Conservation (phyloP, 2,888 invertebrate genomes). For the Hypena proboscidalis region DNA sequence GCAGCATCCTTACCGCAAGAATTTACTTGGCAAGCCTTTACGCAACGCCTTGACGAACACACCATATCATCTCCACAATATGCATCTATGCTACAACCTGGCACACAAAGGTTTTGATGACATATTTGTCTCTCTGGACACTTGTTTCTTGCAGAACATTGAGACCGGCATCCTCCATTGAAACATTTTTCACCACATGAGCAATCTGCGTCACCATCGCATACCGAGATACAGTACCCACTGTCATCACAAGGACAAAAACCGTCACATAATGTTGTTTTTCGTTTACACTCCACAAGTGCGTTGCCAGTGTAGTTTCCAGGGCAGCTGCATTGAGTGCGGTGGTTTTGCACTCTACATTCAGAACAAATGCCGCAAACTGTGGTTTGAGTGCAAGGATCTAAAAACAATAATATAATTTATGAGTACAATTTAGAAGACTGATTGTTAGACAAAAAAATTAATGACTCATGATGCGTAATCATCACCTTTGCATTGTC, state of each 20-base stretch:
- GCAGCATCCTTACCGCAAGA: slow-evolving; percentile 93
- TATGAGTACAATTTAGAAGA: not conserved
- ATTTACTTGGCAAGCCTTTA: slow-evolving; percentile 88
- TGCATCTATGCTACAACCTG: slow-evolving; percentile 91
- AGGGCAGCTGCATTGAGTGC: slow-evolving; percentile 94
- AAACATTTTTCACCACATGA: slow-evolving; percentile 93
- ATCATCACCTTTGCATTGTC: slow-evolving; percentile 90
- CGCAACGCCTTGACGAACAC: slow-evolving; percentile 88
- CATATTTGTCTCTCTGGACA: slow-evolving; percentile 93
- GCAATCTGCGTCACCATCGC: slow-evolving; percentile 88
- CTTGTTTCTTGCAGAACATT: slow-evolving; percentile 88
- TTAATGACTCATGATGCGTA: slow-evolving; percentile 2
- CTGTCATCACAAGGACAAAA: slow-evolving; percentile 92
- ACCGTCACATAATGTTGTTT: slow-evolving; percentile 89
- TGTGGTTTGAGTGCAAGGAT: slow-evolving; percentile 90
- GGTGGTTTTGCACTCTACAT: slow-evolving; percentile 93
- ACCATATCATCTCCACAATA: slow-evolving; percentile 92
- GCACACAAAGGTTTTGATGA: slow-evolving; percentile 88
- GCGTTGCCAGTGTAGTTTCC: slow-evolving; percentile 93
- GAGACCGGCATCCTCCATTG: slow-evolving; percentile 89
- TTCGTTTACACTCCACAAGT: slow-evolving; percentile 90
- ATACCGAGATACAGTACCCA: slow-evolving; percentile 91
- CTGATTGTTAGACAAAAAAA: slow-evolving; percentile 8
- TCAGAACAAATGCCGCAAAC: slow-evolving; percentile 94
- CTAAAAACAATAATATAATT: slow-evolving; percentile 59